Base-by-base conservation (phyloP, 2,113 vertebrate genomes). In the Hippocampus guttulatus region DNA sequence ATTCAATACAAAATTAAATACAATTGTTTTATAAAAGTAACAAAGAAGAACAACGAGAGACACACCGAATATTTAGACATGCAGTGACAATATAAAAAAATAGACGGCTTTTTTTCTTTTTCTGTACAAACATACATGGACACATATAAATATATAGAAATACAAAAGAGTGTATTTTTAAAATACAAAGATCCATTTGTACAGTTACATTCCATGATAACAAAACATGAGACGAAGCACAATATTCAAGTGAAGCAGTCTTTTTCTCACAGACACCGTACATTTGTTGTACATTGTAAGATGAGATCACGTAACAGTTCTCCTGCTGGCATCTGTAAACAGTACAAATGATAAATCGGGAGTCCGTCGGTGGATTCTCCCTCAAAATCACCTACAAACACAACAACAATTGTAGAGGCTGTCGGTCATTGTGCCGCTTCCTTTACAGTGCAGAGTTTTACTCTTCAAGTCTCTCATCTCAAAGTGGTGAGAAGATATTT, bases 141-240 rank as follows among this genome's bases (percentile, higher is more conserved):
- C 94, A 97, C 93, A 96, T 96, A 98, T 97, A 99, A 97, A 99
- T 98, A 99, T 94, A 96, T 76, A 90, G 78, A 86, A 94, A 94
- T 92, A 92, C 96, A 96, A 98, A 97, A 98, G 76, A 69, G 79
- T 95, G 95, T 96, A 95, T 97, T 97, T 96, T 97, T 95, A 94
- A 96, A 96, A 97, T 97, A 97, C 95, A 95, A 95, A 96, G 93
- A 90, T 95, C 92, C 92, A 87, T 84, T 88, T 94, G 81, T 95
- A 98, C 96, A 96, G 93, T 96, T 94, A 96, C 95, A 95, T 95
- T 94, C 95, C 95, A 95, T 94, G 51, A 95, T 95, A 97, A 95
- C 83, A 84, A 88, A 89, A 88, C 79, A 78, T 68, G 74, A 85
- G 78, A 89, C 85, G n/a, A 57, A 81, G 79, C 88, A 89, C 90